Percentiles rank a stretch among this genome's conserved stretches.
These are phyloP conservation scores for Tetropium fuscum DNA, from an alignment of 2,888 invertebrate species.

Conservation along the genomic window DNA sequence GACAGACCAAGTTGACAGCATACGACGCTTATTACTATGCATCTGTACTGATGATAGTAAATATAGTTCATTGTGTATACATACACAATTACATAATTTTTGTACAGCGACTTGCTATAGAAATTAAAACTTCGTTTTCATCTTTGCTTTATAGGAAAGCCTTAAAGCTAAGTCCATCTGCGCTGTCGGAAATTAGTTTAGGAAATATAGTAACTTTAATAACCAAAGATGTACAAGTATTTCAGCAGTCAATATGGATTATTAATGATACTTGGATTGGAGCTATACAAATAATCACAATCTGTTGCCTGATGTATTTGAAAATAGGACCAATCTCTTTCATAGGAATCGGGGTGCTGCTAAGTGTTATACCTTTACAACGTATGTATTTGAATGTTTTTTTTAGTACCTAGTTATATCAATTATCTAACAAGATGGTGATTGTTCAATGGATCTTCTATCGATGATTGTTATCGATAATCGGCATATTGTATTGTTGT, in stretches of 20 bases:
- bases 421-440: no score
- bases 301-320: slow-evolving; percentile 80
- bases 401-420: no score
- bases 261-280: slow-evolving; percentile 94
- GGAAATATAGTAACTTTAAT: slow-evolving; percentile 86
- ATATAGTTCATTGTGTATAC: slow-evolving; percentile 75
- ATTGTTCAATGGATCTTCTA: no score
- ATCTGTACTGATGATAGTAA: slow-evolving; percentile 76
- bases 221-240: slow-evolving; percentile 92
- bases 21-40: slow-evolving; percentile 79
- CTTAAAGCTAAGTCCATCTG: slow-evolving; percentile 62
- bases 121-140: slow-evolving; percentile 85
- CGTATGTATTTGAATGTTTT: slow-evolving; percentile 60
- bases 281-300: slow-evolving; percentile 83
- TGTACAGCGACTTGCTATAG: slow-evolving; percentile 79
- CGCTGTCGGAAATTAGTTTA: slow-evolving; percentile 78
- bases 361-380: slow-evolving; percentile 64
- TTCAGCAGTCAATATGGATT: slow-evolving; percentile 88
- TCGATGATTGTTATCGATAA: no score
- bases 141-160: slow-evolving; percentile 84
- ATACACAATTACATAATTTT: slow-evolving; percentile 79
- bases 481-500: no score
- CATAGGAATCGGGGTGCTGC: slow-evolving; percentile 68
- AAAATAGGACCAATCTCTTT: slow-evolving; percentile 68
- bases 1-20: slow-evolving; percentile 47